Conservation (phyloP, 1,140 invertebrate species). For the Schlechtendalia chinensis region DNA sequence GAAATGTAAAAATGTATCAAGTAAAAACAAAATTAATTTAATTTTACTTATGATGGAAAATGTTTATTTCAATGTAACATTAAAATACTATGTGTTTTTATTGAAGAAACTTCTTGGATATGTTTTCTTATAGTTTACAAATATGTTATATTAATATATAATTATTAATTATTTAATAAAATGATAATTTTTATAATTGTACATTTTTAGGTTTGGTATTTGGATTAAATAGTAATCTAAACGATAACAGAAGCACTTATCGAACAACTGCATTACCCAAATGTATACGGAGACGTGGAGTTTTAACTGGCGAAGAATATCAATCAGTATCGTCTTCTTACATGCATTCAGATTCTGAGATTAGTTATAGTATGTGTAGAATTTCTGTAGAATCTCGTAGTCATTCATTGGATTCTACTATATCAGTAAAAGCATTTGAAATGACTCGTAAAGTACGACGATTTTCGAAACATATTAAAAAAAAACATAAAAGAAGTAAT, state of each 20-base stretch:
- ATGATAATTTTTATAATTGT: too few relatives aligned
- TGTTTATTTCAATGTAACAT: too few relatives aligned
- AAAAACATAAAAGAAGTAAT: constrained; percentile 37
- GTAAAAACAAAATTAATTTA: too few relatives aligned
- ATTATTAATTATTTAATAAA: too few relatives aligned
- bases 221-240: constrained; percentile 75
- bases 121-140: too few relatives aligned
- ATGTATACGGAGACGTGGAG: constrained; percentile 77
- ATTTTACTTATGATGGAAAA: too few relatives aligned
- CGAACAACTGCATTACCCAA: constrained; percentile 87
- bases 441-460: constrained; percentile 68
- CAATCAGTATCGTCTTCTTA: constrained; percentile 62
- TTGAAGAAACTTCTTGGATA: too few relatives aligned
- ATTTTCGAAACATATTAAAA: constrained; percentile 40
- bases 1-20: too few relatives aligned
- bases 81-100: too few relatives aligned
- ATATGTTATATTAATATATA: too few relatives aligned
- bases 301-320: constrained; percentile 62
- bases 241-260: constrained; percentile 71
- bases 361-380: constrained; percentile 66
- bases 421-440: constrained; percentile 78
- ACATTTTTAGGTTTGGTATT: constrained; percentile 67
- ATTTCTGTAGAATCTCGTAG: constrained; percentile 78
- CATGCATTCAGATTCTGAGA: constrained; percentile 73
- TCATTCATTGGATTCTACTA: constrained; percentile 80